Percentiles rank a stretch among this genome's conserved stretches.
phyloP scores from a whole-genome alignment of 2,113 vertebrate species.

The Parotia lawesii region DNA sequence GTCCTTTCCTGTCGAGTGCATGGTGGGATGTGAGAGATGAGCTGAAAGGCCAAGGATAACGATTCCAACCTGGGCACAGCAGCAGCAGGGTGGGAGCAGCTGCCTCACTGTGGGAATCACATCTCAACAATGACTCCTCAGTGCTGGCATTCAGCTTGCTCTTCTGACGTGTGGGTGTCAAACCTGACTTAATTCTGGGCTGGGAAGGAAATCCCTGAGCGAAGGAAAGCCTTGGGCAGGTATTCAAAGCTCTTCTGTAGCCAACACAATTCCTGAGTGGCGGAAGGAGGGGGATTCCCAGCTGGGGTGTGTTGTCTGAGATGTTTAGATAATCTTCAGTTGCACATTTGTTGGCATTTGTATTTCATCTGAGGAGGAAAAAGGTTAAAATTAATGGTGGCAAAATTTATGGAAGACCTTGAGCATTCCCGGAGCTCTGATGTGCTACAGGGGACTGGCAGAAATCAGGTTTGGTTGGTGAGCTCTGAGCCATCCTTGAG shows the following conservation, averaged over 20 bases:
- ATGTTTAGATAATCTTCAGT: not conserved
- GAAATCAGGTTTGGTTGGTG: not conserved
- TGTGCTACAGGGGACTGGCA: accelerated
- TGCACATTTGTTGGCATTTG: not conserved
- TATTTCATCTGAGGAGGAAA: not conserved
- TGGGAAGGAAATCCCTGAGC: not conserved
- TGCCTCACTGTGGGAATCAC: not conserved
- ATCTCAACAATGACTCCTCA: not conserved
- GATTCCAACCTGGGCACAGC: not conserved
- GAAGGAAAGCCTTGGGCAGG: not conserved
- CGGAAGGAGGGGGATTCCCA: not conserved
- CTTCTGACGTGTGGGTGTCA: not conserved
- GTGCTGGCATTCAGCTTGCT: not conserved
- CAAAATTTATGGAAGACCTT: not conserved
- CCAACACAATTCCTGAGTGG: accelerated
- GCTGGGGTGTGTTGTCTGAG: not conserved
- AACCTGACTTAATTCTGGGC: not conserved
- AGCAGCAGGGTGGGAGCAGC: not conserved
- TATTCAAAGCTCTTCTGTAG: not conserved
- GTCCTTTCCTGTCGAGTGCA: not conserved
- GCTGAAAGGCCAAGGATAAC: not conserved
- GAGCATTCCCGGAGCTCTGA: not conserved
- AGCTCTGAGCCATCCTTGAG: not conserved
- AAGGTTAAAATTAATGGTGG: not conserved
- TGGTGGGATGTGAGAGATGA: not conserved